Conservation (phyloP, 2,797 vertebrate genomes). For the Orestias chungarensis region DNA sequence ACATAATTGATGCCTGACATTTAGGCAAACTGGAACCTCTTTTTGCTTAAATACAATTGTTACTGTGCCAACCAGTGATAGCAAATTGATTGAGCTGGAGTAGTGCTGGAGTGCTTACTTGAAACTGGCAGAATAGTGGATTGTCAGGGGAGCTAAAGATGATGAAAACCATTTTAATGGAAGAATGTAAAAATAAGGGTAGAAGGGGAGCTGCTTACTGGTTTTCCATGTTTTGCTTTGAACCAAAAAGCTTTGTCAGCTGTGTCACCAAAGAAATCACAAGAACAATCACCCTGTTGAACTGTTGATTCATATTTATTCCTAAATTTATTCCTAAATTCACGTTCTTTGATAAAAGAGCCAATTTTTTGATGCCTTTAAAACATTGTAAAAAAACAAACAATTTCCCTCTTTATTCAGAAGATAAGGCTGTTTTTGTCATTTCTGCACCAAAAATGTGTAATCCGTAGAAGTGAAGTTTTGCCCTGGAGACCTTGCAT, state of each 20-base stretch:
- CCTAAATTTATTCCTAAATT: background rate
- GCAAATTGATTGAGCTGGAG: background rate
- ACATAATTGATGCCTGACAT: background rate
- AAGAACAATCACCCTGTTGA: background rate
- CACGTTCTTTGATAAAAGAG: background rate
- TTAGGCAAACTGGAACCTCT: background rate
- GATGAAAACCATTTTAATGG: too few relatives aligned
- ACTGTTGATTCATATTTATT: background rate
- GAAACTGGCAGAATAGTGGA: background rate
- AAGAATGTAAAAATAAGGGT: too few relatives aligned
- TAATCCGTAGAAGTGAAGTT: background rate
- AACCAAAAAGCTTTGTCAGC: too few relatives aligned
- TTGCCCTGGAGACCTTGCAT: slow-evolving; percentile 6
- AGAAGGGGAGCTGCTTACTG: too few relatives aligned
- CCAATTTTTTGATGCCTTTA: background rate
- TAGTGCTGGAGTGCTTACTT: background rate
- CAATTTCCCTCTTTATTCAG: background rate
- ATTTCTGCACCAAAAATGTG: background rate
- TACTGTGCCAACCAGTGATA: background rate
- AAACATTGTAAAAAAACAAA: background rate
- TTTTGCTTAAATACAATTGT: background rate
- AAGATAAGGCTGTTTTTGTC: background rate
- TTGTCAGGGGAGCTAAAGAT: background rate
- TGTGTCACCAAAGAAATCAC: background rate
- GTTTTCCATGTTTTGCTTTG: too few relatives aligned